Percentiles rank a stretch among this genome's conserved stretches.
phyloP scores from a whole-genome alignment of 2,888 invertebrate genomes.

The Cenopis cana region DNA sequence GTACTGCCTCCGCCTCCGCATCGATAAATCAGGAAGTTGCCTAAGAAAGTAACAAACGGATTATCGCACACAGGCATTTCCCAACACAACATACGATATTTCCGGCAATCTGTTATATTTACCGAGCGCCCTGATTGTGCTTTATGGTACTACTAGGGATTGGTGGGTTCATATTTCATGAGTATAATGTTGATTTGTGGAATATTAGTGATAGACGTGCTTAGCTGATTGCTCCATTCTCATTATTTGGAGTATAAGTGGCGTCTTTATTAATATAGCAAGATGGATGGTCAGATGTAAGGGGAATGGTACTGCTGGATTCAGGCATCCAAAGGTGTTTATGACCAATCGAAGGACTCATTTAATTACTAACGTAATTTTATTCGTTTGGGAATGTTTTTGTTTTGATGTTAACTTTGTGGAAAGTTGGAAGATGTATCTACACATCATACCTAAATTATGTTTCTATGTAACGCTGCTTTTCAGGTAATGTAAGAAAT shows the following conservation, averaged over 20 bases:
- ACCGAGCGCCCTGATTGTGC: slow-evolving; percentile 39
- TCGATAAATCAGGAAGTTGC: too few species aligned
- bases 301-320: neutral
- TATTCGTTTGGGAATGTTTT: too few species aligned
- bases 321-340: neutral
- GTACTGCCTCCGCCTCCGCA: too few species aligned
- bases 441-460: too few species aligned
- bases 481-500: too few species aligned
- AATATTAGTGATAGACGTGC: neutral
- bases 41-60: slow-evolving; percentile 50
- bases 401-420: too few species aligned
- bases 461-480: too few species aligned
- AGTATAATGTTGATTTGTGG: slow-evolving; percentile 32
- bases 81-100: slow-evolving; percentile 48
- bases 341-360: neutral
- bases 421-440: too few species aligned
- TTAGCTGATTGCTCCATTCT: neutral
- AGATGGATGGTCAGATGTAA: neutral
- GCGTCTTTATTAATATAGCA: neutral
- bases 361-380: too few species aligned
- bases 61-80: slow-evolving; percentile 50
- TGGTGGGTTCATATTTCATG: slow-evolving; percentile 39
- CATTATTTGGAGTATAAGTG: neutral
- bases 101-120: slow-evolving; percentile 42
- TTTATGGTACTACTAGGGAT: slow-evolving; percentile 37